These are phyloP conservation scores for Molossus molossus DNA, from an alignment of 2,797 vertebrate species.

Conservation along the genomic window DNA sequence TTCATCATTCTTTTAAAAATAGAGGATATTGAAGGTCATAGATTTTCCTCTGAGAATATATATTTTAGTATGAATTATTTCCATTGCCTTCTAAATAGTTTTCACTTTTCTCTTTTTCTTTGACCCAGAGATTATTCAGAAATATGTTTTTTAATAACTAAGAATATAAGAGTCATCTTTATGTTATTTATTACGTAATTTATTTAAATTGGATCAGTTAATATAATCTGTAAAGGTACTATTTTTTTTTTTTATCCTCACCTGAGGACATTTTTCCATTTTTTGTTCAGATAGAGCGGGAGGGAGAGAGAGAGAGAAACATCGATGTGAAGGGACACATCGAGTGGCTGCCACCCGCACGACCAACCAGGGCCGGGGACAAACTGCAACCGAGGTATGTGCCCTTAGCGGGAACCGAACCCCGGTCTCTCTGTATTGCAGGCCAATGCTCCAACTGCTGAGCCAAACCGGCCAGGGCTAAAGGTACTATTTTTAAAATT, in stretches of 20 bases:
- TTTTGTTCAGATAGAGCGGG: too few species aligned
- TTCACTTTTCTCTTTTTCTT: conserved; percentile 25
- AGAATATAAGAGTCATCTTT: not conserved
- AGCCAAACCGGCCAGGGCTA: too few species aligned
- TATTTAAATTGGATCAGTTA: not conserved
- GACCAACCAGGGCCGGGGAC: too few species aligned
- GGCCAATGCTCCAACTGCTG: too few species aligned
- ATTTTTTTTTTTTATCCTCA: too few species aligned
- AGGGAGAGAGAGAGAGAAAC: too few species aligned
- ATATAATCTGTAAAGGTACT: conserved; percentile 14
- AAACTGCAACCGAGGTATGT: too few species aligned
- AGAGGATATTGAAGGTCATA: conserved; percentile 27
- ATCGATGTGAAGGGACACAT: too few species aligned
- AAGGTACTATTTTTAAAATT: conserved; percentile 50
- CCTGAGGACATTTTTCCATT: too few species aligned
- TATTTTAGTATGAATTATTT: not conserved
- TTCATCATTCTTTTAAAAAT: not conserved
- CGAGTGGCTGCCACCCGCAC: too few species aligned
- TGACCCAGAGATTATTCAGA: conserved; percentile 37
- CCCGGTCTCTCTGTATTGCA: too few species aligned
- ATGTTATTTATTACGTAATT: conserved; percentile 35
- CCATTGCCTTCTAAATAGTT: conserved; percentile 57
- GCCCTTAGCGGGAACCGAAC: too few species aligned
- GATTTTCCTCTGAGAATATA: conserved; percentile 3
- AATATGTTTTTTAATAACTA: conserved; percentile 12